Evolutionary conservation across 2,888 invertebrate genomes (phyloP), one percentile per base, ranked within the genome.

Genomic region (Synanthedon tipuliformis): DNA sequence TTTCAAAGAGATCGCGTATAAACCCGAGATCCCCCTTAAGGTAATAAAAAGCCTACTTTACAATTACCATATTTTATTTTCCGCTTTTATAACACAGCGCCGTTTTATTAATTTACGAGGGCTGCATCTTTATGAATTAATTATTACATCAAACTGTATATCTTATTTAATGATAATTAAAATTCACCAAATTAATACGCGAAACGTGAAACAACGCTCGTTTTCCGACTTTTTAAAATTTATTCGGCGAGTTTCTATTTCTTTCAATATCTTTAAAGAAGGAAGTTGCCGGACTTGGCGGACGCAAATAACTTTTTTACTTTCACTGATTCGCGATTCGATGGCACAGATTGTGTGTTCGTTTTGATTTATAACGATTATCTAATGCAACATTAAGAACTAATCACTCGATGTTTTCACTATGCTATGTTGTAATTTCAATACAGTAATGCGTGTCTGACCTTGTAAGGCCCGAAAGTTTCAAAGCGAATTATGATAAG

Each of bases 81-180:
- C 45, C 45, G 45, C 45, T 45, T 45, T 45, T 34, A 34, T 34
- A 45, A n/a, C n/a, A 45, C 45, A 45, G 15, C 45, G 45, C n/a
- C 4, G 45, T 45, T 45, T 45, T 45, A 45, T 45, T 63, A 61
- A 65, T 61, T 60, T 63, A 62, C 57, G 45, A 56, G 51, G 53
- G 53, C 53, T 52, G 53, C 53, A 51, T 52, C 53, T 55, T 61
- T 59, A 61, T 59, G 55, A 59, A 61, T 61, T 58, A 55, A 52
- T 58, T 61, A 57, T 61, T 60, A 56, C 57, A 54, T 52, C 56
- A 57, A 59, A 53, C 55, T 55, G 55, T 53, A 52, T 55, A 54
- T 56, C 54, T 59, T 53, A 59, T 54, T 55, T 56, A 55, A 52
- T 53, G 54, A 50, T 54, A 58, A 61, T 60, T 60, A 57, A 60